A percentile compares a stretch with the other conserved stretches of the same genome.
Conservation (phyloP, 2,888 invertebrate genomes). For the Falcaria lacertinaria region DNA sequence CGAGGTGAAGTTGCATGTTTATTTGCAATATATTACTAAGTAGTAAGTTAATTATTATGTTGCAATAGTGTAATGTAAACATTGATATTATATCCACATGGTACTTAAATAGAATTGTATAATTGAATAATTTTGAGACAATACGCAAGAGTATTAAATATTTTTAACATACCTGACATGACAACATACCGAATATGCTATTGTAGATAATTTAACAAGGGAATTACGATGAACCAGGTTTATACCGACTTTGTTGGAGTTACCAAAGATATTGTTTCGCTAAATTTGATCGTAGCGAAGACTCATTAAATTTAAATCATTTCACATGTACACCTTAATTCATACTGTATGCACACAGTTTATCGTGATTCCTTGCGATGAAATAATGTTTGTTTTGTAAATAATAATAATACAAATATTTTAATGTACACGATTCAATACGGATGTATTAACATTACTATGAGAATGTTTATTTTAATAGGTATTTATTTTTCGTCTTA, state of each 20-base stretch:
- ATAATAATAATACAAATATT: conserved; percentile 40
- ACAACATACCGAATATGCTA: conserved; percentile 41
- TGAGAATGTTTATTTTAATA: conserved; percentile 66
- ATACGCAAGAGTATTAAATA: conserved; percentile 8
- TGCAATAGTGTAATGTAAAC: conserved; percentile 10
- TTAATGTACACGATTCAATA: conserved; percentile 56
- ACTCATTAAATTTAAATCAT: conserved; percentile 22
- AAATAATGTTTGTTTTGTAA: conserved; percentile 41
- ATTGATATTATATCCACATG: conserved; percentile 28
- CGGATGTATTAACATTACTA: conserved; percentile 55
- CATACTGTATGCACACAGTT: conserved; percentile 17
- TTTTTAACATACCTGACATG: conserved; percentile 52
- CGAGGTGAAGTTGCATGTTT: conserved; percentile 18
- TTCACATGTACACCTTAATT: conserved; percentile 14
- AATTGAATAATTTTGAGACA: neutral
- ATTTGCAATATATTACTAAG: conserved; percentile 11
- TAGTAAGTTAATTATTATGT: conserved; percentile 11
- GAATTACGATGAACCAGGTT: conserved; percentile 39
- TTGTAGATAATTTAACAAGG: conserved; percentile 32
- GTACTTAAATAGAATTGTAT: conserved; percentile 45
- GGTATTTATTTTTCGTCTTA: conserved; percentile 70
- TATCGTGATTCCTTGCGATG: conserved; percentile 38
- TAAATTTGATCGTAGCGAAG: conserved; percentile 3
- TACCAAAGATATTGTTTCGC: conserved; percentile 3
- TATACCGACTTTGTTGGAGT: neutral